Evolutionary conservation across 2,113 vertebrate genomes (phyloP), one percentile per base, ranked within the genome.

Genomic region (Labeo catla): DNA sequence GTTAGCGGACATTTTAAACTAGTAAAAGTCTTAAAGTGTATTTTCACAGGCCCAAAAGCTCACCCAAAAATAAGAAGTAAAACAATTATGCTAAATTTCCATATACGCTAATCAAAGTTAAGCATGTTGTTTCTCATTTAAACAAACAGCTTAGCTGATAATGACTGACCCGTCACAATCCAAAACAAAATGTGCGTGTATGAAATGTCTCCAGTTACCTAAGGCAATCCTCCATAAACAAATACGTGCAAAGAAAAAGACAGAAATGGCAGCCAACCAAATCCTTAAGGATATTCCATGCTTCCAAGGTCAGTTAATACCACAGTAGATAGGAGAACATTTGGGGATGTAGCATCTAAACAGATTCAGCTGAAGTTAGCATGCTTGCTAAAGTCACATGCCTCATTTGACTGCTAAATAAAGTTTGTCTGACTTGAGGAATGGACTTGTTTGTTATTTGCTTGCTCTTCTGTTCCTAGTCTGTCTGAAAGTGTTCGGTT

Each of bases 391-490:
- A 43, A 13, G 68, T 61, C 66, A 52, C 72, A 65, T 43, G 54
- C 19, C 57, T 59, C 57, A 39, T 39, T 39, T 39, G 39, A 39
- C 39, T 39, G 39, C 39, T 39, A 39, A 39, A 39, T 39, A 39
- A 39, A 4, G 39, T 39, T 39, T 36, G 21, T 39, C 21, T 34
- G 59, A 73, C n/a, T 23, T 49, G 84, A 54, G 70, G 15, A 78
- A 81, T 16, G 39, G 43, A 36, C 45, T 81, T 86, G 34, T 81
- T 86, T 70, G 11, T n/a, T 63, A 83, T 88, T 86, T 21, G 16
- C 57, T 39, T 49, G 28, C 43, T 50, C 13, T 74, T 83, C 72
- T 83, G n/a, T 43, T 45, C 36, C 34, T 65, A 45, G 12, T 86
- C 66, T 81, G 72, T 76, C 45, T 0, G 0, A 88, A 87, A 45